Conservation (phyloP, 2,888 invertebrate species). For the Pegoplata infirma region DNA sequence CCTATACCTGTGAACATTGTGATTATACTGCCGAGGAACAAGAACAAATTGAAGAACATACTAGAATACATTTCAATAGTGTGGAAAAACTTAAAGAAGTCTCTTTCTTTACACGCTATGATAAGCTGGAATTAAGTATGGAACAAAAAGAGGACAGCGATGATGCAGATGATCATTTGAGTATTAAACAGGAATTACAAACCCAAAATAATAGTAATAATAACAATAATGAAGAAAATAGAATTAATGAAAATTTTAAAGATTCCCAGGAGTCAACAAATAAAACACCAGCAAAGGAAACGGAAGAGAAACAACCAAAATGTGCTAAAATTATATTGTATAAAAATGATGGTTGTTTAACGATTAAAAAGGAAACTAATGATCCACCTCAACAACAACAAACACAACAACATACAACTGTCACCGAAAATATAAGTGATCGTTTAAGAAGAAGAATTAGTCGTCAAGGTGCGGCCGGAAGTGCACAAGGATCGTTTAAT, state of each 20-base stretch:
- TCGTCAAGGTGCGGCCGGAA: slow-evolving; percentile 62
- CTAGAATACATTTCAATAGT: slow-evolving; percentile 85
- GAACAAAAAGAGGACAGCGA: slow-evolving; percentile 65
- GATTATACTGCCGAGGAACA: slow-evolving; percentile 88
- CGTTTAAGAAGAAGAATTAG: slow-evolving; percentile 74
- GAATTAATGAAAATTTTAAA: slow-evolving; percentile 70
- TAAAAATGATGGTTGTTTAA: slow-evolving; percentile 72
- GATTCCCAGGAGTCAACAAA: slow-evolving; percentile 7
- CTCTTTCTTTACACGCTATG: slow-evolving; percentile 76
- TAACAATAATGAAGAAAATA: slow-evolving; percentile 72
- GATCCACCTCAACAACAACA: slow-evolving; percentile 17
- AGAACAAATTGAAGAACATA: slow-evolving; percentile 87
- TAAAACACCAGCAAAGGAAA: neutral
- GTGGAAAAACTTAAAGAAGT: slow-evolving; percentile 74
- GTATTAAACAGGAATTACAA: slow-evolving; percentile 65
- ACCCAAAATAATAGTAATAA: slow-evolving; percentile 52
- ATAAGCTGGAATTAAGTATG: slow-evolving; percentile 75
- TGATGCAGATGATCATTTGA: slow-evolving; percentile 50
- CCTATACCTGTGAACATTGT: slow-evolving; percentile 88
- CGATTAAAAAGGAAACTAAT: slow-evolving; percentile 67
- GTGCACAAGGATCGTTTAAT: slow-evolving; percentile 23
- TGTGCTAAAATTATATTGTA: slow-evolving; percentile 71
- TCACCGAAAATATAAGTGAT: slow-evolving; percentile 72
- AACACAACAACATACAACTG: slow-evolving; percentile 8
- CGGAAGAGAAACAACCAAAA: slow-evolving; percentile 40